Percentiles rank a stretch among this genome's conserved stretches.
Conservation (phyloP, 2,113 vertebrate species). For the Myanophis thanlyinensis region DNA sequence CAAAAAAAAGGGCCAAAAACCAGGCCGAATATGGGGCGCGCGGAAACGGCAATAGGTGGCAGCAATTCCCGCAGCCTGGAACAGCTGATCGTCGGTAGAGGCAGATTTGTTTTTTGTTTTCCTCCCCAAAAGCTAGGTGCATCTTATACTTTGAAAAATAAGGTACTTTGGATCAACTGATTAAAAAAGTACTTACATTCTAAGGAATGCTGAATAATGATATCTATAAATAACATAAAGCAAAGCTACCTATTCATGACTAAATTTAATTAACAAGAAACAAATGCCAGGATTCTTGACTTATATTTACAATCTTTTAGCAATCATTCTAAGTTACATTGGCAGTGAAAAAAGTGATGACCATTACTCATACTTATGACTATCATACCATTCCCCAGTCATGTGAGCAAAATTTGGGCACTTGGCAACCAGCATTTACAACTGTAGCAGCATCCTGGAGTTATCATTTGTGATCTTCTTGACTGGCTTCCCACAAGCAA, state of each 20-base stretch:
- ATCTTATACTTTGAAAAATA: too few relatives aligned
- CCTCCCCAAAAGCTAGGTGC: too few relatives aligned
- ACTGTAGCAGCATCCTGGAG: background rate
- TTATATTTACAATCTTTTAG: background rate
- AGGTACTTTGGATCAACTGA: background rate
- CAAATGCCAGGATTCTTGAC: background rate
- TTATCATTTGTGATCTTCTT: background rate
- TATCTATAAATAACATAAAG: background rate
- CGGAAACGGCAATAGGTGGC: too few relatives aligned
- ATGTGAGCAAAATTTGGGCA: background rate
- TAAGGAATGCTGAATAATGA: background rate
- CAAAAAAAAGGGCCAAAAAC: too few relatives aligned
- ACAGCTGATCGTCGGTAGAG: too few relatives aligned
- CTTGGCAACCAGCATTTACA: background rate
- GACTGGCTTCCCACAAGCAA: background rate
- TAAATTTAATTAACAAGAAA: background rate
- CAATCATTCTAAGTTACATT: background rate
- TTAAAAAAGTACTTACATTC: background rate
- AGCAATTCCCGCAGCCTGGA: too few relatives aligned
- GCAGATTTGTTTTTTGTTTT: too few relatives aligned
- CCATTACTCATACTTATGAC: background rate
- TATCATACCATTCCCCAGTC: background rate
- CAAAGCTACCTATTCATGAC: background rate
- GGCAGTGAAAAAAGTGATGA: background rate
- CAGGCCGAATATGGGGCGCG: too few relatives aligned